These are phyloP conservation scores for Tipula lateralis DNA, from an alignment of 2,888 invertebrate species.

Conservation along the genomic window DNA sequence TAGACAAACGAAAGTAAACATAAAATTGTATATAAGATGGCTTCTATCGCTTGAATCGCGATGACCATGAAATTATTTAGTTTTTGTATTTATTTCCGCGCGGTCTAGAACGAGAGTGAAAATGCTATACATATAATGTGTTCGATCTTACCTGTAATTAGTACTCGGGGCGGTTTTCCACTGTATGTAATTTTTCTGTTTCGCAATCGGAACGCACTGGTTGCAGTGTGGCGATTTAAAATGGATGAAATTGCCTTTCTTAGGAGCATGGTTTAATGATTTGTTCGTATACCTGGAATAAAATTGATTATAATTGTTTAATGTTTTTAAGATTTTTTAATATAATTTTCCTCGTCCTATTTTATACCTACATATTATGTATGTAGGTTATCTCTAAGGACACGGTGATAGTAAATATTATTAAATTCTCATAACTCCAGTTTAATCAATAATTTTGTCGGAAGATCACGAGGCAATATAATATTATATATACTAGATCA, in stretches of 20 bases:
- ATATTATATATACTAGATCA: too few species aligned
- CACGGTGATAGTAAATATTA: too few species aligned
- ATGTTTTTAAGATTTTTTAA: not conserved
- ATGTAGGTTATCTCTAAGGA: too few species aligned
- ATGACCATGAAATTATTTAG: not conserved
- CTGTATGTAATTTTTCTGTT: not conserved
- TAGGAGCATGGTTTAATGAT: not conserved
- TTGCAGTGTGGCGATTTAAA: not conserved
- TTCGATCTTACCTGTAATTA: conserved; percentile 43
- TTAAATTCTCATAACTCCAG: too few species aligned
- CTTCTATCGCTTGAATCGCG: not conserved
- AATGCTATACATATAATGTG: too few species aligned
- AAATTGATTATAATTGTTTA: not conserved
- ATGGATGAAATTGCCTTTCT: not conserved
- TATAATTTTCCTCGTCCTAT: too few species aligned
- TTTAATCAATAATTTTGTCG: too few species aligned
- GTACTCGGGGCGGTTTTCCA: conserved; percentile 43
- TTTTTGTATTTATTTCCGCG: not conserved
- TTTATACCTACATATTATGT: too few species aligned
- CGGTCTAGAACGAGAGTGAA: not conserved
- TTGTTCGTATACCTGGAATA: not conserved
- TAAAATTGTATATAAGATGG: too few species aligned
- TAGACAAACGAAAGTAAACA: not conserved
- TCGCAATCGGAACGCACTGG: not conserved
- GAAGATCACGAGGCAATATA: too few species aligned